Percentiles rank a stretch among this genome's conserved stretches.
These are phyloP conservation scores for Tuberolachnus salignus DNA, from an alignment of 2,888 invertebrate genomes.

Conservation along the genomic window DNA sequence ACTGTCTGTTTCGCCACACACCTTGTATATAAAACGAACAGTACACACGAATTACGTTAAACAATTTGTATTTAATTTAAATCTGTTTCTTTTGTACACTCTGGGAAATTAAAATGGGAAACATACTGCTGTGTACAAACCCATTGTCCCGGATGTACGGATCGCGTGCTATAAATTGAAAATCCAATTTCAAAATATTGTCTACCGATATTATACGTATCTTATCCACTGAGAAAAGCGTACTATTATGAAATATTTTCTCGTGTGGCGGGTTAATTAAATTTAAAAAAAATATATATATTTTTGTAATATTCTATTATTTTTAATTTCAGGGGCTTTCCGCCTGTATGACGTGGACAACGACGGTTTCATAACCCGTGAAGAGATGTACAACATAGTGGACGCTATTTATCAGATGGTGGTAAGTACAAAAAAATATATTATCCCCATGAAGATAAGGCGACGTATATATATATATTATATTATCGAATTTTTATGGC, in stretches of 20 bases:
- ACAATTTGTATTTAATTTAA: too few species aligned
- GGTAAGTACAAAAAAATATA: constrained; percentile 70
- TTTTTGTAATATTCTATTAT: not conserved
- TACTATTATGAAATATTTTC: not conserved
- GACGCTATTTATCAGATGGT: constrained; percentile 98
- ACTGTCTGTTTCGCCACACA: too few species aligned
- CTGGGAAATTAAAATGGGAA: too few species aligned
- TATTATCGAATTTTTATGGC: constrained; percentile 18
- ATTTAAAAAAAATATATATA: too few species aligned
- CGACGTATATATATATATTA: not conserved
- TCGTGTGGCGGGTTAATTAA: too few species aligned
- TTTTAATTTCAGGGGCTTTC: constrained; percentile 81
- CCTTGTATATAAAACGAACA: too few species aligned
- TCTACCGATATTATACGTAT: not conserved
- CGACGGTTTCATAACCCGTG: constrained; percentile 92
- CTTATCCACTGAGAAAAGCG: too few species aligned
- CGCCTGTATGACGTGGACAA: constrained; percentile 94
- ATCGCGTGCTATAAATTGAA: not conserved
- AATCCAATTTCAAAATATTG: not conserved
- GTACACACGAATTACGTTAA: too few species aligned
- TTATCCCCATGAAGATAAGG: not conserved
- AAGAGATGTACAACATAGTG: constrained; percentile 96
- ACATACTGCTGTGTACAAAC: not conserved
- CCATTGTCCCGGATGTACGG: not conserved
- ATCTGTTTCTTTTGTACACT: too few species aligned